Conservation (phyloP, 2,888 invertebrate genomes). For the Disparrhopalites patrizii region DNA sequence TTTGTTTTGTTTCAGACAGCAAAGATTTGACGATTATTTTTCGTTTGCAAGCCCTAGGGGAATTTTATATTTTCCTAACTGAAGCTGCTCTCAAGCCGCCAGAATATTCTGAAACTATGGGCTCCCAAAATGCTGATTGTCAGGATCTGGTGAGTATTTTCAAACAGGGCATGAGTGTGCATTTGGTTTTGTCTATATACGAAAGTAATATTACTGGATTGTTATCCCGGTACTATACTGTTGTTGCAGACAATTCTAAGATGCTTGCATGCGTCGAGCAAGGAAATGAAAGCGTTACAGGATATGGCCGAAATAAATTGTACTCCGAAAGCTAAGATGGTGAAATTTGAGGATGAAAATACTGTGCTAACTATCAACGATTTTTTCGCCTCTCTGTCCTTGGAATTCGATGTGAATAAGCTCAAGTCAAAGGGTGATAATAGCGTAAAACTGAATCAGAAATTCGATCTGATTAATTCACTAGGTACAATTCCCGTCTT, state of each 20-base stretch:
- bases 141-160: background rate
- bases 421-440: constrained; percentile 25
- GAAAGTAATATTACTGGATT: too few relatives aligned
- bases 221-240: too few relatives aligned
- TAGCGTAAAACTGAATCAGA: constrained; percentile 30
- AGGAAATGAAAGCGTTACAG: constrained; percentile 52
- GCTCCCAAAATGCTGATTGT: constrained; percentile 2
- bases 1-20: constrained; percentile 26
- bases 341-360: constrained; percentile 57
- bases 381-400: constrained; percentile 34
- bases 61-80: constrained; percentile 36
- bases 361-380: constrained; percentile 55
- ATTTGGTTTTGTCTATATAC: too few relatives aligned
- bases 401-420: constrained; percentile 42
- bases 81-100: constrained; percentile 36
- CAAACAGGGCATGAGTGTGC: too few relatives aligned
- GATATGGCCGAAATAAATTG: constrained; percentile 49
- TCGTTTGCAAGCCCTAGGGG: constrained; percentile 36
- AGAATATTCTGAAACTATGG: constrained; percentile 27
- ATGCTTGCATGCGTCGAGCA: constrained; percentile 51
- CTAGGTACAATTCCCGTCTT: background rate
- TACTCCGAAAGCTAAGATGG: constrained; percentile 36
- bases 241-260: constrained; percentile 47
- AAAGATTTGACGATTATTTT: constrained; percentile 40
- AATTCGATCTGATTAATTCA: constrained; percentile 32